These are phyloP conservation scores for Oryzias javanicus DNA, from an alignment of 2,113 vertebrate genomes.

Conservation along the genomic window DNA sequence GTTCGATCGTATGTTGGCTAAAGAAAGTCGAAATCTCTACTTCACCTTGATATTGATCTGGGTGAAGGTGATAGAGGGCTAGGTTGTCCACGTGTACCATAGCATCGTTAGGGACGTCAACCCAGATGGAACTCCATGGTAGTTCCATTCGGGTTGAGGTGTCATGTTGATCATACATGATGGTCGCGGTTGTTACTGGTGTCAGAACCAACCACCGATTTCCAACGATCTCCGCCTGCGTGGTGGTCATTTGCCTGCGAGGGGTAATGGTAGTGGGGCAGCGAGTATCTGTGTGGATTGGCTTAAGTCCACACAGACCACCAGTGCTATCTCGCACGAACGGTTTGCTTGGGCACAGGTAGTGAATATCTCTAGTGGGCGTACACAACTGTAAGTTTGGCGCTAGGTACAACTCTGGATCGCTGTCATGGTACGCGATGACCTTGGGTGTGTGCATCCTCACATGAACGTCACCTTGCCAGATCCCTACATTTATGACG, in stretches of 20 bases:
- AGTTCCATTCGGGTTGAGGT: background rate
- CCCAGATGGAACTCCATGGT: background rate
- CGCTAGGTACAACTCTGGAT: too few relatives aligned
- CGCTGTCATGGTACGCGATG: too few relatives aligned
- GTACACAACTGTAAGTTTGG: too few relatives aligned
- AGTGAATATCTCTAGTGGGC: background rate
- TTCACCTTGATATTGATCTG: background rate
- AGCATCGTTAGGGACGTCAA: background rate
- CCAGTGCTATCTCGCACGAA: background rate
- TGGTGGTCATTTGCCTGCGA: background rate
- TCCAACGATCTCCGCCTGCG: background rate
- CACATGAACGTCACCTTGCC: too few relatives aligned
- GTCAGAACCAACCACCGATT: background rate
- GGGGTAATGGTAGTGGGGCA: background rate
- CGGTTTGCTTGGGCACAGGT: background rate
- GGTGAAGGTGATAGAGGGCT: background rate
- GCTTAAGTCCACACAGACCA: background rate
- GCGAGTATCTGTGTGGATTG: background rate
- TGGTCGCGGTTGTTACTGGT: too few relatives aligned
- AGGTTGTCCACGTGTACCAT: background rate
- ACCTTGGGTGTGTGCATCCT: too few relatives aligned
- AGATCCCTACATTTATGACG: too few relatives aligned
- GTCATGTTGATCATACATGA: background rate
- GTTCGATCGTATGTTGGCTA: too few relatives aligned
- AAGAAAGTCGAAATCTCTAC: background rate